Evolutionary conservation across 2,888 invertebrate genomes (phyloP), one percentile per base, ranked within the genome.

Genomic region (Melieria crassipennis): DNA sequence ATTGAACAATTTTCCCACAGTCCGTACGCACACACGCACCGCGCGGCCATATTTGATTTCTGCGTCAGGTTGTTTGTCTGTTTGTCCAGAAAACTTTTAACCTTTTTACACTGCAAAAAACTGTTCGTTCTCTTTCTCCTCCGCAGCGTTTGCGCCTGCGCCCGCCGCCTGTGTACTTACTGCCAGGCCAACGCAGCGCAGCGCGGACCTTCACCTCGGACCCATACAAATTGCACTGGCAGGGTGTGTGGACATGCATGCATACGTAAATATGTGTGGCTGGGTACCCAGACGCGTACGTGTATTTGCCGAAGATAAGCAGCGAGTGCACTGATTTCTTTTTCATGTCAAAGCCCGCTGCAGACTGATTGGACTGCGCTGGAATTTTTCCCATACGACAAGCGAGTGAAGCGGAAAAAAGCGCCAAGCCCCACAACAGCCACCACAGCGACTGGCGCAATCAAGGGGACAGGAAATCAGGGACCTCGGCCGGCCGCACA

Each of bases 1-100:
- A 83, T 79, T 83, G 83, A 84, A 80, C 82, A 83, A 83, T 83
- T 81, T 83, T 83, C 83, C 83, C 83, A 83, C 83, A 81, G 79
- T 78, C 63, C 30, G 30, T 16, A 57, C 30, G 57, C 57, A 57
- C 5, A 57, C 57, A 30, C 6, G 30, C 30, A 57, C 57, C 13
- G 9, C n/a, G 30, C 57, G 57, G 16, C 57, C 57, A 57, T 57
- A 30, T 57, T 57, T 52, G 52, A 52, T 52, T 52, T 52, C 52
- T 52, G 52, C 52, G 52, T 52, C 13, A 7, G 30, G 30, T 30
- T 30, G 30, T 13, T 52, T 9, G 52, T 9, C 13, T 5, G 5
- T 52, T 52, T 52, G 13, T 9, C 11, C 52, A 52, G 52, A 52
- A 52, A 52, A 52, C 52, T 52, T 52, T 52, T 52, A 52, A 52